These are phyloP conservation scores for Mirza zaza DNA, from an alignment of 2,113 vertebrate species.

Conservation along the genomic window DNA sequence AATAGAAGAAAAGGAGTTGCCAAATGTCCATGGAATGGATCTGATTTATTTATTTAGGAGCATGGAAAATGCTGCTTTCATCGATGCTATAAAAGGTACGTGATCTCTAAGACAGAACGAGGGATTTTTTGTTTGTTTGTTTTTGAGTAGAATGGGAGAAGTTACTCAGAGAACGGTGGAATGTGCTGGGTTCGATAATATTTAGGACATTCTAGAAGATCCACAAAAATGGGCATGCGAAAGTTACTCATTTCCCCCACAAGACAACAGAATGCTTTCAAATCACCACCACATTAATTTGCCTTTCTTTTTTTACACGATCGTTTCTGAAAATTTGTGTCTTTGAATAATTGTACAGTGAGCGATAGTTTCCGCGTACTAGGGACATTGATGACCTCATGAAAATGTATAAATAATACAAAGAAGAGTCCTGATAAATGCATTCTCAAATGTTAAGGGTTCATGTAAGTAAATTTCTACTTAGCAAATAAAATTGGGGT, in stretches of 20 bases:
- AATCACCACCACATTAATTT: not conserved
- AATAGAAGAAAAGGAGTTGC: not conserved
- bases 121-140: not conserved
- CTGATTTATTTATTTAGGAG: not conserved
- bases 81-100: not conserved
- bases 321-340: not conserved
- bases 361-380: not conserved
- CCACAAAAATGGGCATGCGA: not conserved
- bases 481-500: conserved; percentile 13
- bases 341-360: not conserved
- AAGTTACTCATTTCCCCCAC: not conserved
- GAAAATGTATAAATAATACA: not conserved
- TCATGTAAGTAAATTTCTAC: not conserved
- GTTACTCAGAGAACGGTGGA: not conserved
- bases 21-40: not conserved
- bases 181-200: not conserved
- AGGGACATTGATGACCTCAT: not conserved
- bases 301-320: conserved; percentile 1
- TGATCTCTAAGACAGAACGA: not conserved
- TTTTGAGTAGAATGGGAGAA: not conserved
- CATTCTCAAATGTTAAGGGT: not conserved
- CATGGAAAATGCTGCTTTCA: not conserved
- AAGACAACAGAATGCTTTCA: not conserved
- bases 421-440: not conserved
- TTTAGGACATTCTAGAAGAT: not conserved